Conservation (phyloP, 2,797 vertebrate species). For the Oceanodroma leucorhoa region DNA sequence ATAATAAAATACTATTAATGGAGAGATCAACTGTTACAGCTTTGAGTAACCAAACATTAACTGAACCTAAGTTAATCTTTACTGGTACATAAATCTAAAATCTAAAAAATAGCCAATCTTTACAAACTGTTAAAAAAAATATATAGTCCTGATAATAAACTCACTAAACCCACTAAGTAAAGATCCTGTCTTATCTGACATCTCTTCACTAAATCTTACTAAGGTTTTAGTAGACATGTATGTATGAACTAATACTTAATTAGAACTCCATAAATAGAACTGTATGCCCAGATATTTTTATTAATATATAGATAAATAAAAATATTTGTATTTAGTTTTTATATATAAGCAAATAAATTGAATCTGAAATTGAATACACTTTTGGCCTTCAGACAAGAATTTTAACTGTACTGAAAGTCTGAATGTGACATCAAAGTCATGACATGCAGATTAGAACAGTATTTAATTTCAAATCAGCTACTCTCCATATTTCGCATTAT, state of each 20-base stretch:
- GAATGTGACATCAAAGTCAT: neutral
- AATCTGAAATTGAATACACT: neutral
- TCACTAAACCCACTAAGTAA: neutral
- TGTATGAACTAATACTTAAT: neutral
- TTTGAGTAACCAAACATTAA: neutral
- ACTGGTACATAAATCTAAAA: neutral
- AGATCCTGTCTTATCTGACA: neutral
- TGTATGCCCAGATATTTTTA: neutral
- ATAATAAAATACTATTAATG: neutral
- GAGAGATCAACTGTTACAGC: neutral
- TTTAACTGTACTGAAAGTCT: neutral
- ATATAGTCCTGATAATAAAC: neutral
- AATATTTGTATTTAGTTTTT: neutral
- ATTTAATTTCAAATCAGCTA: slow-evolving; percentile 1
- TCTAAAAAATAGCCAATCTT: neutral
- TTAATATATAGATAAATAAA: neutral
- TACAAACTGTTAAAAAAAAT: neutral
- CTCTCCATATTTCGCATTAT: neutral
- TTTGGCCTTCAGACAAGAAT: neutral
- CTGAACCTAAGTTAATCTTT: neutral
- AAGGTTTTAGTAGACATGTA: neutral
- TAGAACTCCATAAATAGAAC: neutral
- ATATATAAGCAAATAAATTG: neutral
- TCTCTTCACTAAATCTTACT: neutral
- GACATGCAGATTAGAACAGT: neutral